Base-by-base conservation (phyloP, 2,888 invertebrate species). In the Asteroscopus sphinx region DNA sequence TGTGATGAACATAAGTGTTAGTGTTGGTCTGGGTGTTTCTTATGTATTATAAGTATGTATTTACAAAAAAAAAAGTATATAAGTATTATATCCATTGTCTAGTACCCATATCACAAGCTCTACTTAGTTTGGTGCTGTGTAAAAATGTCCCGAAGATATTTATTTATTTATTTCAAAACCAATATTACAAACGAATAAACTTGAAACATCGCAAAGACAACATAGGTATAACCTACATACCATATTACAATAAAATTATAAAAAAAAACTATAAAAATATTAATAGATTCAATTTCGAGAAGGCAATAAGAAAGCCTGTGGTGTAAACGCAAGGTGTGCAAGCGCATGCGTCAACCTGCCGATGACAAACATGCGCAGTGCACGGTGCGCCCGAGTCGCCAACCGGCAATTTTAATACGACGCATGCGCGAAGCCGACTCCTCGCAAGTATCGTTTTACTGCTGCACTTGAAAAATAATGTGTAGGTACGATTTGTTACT, bases 361-460 rank as follows among this genome's bases (percentile, higher is more conserved):
- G 72, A 76, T 76, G 74, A 77, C n/a, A n/a, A n/a, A n/a, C 75
- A 67, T 64, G 81, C 79, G 72, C 73, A 56, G 37, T 37, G 62
- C 76, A 56, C 68, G 53, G 71, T 72, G 72, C 56, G 70, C 61
- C 30, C 44, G 57, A 52, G 44, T 48, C 62, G 60, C 57, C 32
- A 49, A 64, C 47, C 76, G 79, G 86, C 88, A 84, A 76, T 87
- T 79, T 78, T 65, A 58, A 58, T 37, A 67, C 46, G 64, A 62
- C 42, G 45, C 68, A 55, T 68, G 61, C 62, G 62, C 42, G 49
- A 69, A 64, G 54, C 53, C 26, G 69, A 64, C 64, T 69, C 69
- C 58, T 57, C 45, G 45, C 56, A 46, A 82, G 89, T 89, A 83
- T 91, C 86, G 66, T 68, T 85, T 91, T 91, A 86, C 90, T 80